Evolutionary conservation across 2,797 vertebrate genomes (phyloP).

Genomic region (Austrolebias charrua): DNA sequence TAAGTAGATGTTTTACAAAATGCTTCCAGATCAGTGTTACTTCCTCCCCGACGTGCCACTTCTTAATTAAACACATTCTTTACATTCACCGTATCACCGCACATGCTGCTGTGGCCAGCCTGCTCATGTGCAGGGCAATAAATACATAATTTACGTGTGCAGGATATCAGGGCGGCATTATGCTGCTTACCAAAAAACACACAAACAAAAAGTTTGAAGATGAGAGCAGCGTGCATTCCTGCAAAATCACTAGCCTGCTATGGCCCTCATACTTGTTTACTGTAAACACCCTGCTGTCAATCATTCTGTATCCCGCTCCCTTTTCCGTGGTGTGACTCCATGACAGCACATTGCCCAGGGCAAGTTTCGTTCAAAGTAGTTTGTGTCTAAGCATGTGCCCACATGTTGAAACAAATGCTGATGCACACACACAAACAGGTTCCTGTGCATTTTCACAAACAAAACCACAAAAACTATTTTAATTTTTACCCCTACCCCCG

Average conservation of each 20-base stretch:
- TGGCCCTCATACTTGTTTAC: slow-evolving; percentile 68
- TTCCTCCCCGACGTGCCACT: background rate
- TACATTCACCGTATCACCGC: background rate
- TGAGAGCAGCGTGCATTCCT: slow-evolving; percentile 67
- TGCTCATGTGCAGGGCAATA: slow-evolving; percentile 13
- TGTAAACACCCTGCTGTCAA: slow-evolving; percentile 71
- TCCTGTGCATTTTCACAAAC: slow-evolving; percentile 33
- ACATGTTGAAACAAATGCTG: slow-evolving; percentile 39
- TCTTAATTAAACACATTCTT: slow-evolving; percentile 21
- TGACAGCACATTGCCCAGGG: slow-evolving; percentile 51
- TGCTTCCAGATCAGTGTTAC: slow-evolving; percentile 2
- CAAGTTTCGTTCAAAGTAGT: slow-evolving; percentile 46
- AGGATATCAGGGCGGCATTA: slow-evolving; percentile 24
- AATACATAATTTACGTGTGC: slow-evolving; percentile 31
- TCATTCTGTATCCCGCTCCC: slow-evolving; percentile 46
- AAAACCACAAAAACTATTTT: background rate
- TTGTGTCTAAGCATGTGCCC: slow-evolving; percentile 36
- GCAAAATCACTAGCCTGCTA: slow-evolving; percentile 57
- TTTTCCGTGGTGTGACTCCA: slow-evolving; percentile 39
- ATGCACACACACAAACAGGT: slow-evolving; percentile 6
- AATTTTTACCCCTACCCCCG: background rate
- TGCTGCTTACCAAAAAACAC: slow-evolving; percentile 16
- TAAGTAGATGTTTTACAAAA: background rate
- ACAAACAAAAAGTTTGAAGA: slow-evolving; percentile 33
- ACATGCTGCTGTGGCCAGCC: slow-evolving; percentile 14